Evolutionary conservation across 2,888 invertebrate genomes (phyloP).

Genomic region (Caprella mutica): DNA sequence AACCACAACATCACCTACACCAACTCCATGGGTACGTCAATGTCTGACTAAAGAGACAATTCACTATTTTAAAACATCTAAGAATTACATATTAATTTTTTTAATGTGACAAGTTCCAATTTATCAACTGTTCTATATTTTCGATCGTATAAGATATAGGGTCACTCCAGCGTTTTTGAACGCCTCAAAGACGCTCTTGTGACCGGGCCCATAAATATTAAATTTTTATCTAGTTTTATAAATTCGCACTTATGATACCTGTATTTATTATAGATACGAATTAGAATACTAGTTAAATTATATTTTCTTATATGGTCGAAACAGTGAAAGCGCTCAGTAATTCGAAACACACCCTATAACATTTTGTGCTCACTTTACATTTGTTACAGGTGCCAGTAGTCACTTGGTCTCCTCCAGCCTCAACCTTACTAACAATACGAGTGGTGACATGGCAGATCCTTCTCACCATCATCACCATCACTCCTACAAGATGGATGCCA

Average conservation of each 20-base stretch:
- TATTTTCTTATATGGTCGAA: too few relatives aligned
- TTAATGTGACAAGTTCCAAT: too few relatives aligned
- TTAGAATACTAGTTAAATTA: background rate
- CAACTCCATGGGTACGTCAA: constrained; percentile 30
- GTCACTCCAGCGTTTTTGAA: too few relatives aligned
- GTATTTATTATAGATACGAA: background rate
- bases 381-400: constrained; percentile 31
- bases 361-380: too few relatives aligned
- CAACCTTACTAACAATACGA: constrained; percentile 59
- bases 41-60: background rate
- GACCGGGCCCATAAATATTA: too few relatives aligned
- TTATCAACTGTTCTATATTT: too few relatives aligned
- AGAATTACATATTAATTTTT: too few relatives aligned
- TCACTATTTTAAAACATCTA: too few relatives aligned
- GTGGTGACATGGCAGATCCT: constrained; percentile 41
- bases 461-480: constrained; percentile 41
- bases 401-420: constrained; percentile 56
- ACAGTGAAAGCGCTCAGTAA: too few relatives aligned
- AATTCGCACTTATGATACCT: background rate
- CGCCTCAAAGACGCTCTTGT: too few relatives aligned
- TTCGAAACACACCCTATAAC: too few relatives aligned
- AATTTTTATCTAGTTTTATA: background rate
- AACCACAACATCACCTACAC: constrained; percentile 33
- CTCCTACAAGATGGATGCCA: constrained; percentile 54
- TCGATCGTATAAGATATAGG: too few relatives aligned